Percentiles rank a stretch among this genome's conserved stretches.
Evolutionary conservation across 2,113 vertebrate genomes (phyloP).

Genomic region (Gavialis gangeticus): DNA sequence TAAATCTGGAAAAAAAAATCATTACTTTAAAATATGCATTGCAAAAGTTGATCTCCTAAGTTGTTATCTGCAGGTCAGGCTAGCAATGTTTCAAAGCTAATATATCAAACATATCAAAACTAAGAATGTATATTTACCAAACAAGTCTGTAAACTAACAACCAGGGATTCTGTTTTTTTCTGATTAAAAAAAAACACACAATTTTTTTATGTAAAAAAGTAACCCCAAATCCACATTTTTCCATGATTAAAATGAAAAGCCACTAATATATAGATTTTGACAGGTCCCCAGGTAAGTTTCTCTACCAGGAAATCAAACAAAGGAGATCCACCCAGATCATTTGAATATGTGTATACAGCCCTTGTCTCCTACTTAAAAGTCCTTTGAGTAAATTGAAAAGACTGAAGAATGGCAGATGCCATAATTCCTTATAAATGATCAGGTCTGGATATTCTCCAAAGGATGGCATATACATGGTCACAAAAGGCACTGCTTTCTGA

Average conservation of each 20-base stretch:
- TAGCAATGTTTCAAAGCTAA: not conserved
- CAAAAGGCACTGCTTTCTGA: not conserved
- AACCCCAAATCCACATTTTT: too few relatives aligned
- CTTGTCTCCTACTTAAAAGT: not conserved
- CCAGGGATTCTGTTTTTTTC: not conserved
- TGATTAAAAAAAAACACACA: not conserved
- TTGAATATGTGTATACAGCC: too few relatives aligned
- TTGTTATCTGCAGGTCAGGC: not conserved
- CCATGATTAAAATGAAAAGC: too few relatives aligned
- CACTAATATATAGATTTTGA: too few relatives aligned
- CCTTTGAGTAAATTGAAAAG: not conserved
- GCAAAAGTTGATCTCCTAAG: not conserved
- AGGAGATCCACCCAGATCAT: too few relatives aligned
- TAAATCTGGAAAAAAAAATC: not conserved
- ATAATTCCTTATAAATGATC: not conserved
- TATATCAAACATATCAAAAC: not conserved
- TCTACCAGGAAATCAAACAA: too few relatives aligned
- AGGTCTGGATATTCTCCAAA: not conserved
- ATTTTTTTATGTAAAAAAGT: too few relatives aligned
- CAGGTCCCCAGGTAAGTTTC: too few relatives aligned
- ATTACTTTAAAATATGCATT: not conserved
- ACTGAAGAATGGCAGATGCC: not conserved
- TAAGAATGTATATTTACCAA: not conserved
- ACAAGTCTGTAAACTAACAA: constrained; percentile 18
- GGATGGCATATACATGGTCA: not conserved